Base-by-base conservation (phyloP, 2,113 vertebrate species). In the Caloenas nicobarica region DNA sequence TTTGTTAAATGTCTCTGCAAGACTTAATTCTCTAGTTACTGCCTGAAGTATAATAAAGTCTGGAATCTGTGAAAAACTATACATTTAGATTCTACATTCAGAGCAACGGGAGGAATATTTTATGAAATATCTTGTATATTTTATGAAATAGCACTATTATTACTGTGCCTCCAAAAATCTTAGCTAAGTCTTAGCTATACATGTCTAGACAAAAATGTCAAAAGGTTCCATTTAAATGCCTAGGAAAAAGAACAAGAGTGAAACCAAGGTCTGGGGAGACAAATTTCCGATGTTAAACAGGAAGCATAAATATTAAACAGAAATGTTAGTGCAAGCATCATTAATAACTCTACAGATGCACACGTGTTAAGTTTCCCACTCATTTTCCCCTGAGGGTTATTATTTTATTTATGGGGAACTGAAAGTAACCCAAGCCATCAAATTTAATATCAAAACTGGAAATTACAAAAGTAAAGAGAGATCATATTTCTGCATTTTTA, bases 171-270 rank as follows among this genome's bases (percentile, higher is more conserved):
- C 34, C n/a, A 64, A 53, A 83, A 80, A 29, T 33, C 50, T 66
- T 71, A 69, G 13, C 13, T 89, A 83, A 80, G 26, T 33, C 50
- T 66, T 71, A 72, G 13, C 13, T 89, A 0, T 42, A 24, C 23
- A 9, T 70, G 42, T 24, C 72, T 83, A 51, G 90, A 81, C 38
- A 90, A 71, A 93, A 91, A 90, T 93, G 85, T 91, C 79, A 88
- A 68, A 88, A 96, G 19, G 23, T 96, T 95, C 68, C 51, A 60
- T 87, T 77, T 90, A 60, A 83, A 81, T 62, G 71, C 79, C 74
- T 84, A 21, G 77, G 68, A 83, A 78, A 42, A 92, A 94, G 71
- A 77, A 3, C 22, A 46, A 81, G 73, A 34, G n/a, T 50, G 64
- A 91, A 86, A 83, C 50, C 12, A 89, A 92, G 46, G 71, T 79